These are phyloP conservation scores for Ammospiza maritima DNA, from an alignment of 2,797 vertebrate genomes.

Conservation along the genomic window DNA sequence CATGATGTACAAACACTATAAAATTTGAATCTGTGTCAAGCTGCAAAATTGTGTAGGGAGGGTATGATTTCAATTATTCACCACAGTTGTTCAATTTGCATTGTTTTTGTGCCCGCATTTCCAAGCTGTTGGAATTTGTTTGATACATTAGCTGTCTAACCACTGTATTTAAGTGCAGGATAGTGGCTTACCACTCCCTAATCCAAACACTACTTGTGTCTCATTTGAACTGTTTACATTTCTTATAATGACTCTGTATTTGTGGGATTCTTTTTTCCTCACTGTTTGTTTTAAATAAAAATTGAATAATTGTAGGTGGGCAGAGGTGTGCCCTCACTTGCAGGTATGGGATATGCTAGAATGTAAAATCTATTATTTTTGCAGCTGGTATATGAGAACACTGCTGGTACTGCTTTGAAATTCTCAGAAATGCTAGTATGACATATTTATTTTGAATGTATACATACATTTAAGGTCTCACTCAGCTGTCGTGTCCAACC, in stretches of 20 bases:
- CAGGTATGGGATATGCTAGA: not conserved
- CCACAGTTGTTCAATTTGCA: slow-evolving; percentile 50
- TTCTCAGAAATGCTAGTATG: not conserved
- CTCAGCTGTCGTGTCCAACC: not conserved
- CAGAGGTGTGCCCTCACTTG: not conserved
- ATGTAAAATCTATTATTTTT: not conserved
- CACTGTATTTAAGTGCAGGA: slow-evolving; percentile 22
- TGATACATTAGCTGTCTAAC: slow-evolving; percentile 44
- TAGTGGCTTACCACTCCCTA: not conserved
- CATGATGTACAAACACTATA: slow-evolving; percentile 26
- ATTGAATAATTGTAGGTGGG: not conserved
- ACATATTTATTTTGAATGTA: not conserved
- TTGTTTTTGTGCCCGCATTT: slow-evolving; percentile 45
- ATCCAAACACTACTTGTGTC: not conserved
- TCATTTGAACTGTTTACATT: not conserved
- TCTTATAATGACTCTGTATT: not conserved
- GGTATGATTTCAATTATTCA: slow-evolving; percentile 63
- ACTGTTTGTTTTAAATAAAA: not conserved
- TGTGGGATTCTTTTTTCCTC: not conserved
- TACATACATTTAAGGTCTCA: not conserved
- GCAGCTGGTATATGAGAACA: not conserved
- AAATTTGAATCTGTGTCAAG: slow-evolving; percentile 56
- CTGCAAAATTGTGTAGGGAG: slow-evolving; percentile 18
- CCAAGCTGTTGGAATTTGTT: slow-evolving; percentile 48
- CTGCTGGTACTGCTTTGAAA: not conserved